phyloP scores from a whole-genome alignment of 2,888 invertebrate species.

The Nephrotoma guestfalica region DNA sequence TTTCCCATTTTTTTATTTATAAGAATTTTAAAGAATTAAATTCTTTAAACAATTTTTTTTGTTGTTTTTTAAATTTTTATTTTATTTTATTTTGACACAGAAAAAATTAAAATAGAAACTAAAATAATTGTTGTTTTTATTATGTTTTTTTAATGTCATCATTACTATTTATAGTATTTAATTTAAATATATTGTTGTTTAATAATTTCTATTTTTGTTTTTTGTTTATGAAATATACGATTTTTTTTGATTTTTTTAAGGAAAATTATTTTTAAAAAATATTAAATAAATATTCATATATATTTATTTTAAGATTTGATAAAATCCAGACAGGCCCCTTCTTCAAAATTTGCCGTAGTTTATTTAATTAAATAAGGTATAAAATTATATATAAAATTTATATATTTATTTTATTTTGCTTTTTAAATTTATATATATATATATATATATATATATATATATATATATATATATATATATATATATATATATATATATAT shows the following conservation, averaged over 20 bases:
- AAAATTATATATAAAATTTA: slow-evolving; percentile 12
- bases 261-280: not conserved
- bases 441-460: slow-evolving; percentile 4
- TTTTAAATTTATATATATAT: not conserved
- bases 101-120: not conserved
- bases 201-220: not conserved
- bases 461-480: slow-evolving; percentile 4
- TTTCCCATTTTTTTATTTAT: not conserved
- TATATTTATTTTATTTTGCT: not conserved
- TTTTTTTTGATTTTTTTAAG: not conserved
- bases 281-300: not conserved
- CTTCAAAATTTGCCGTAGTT: slow-evolving; percentile 4
- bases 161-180: not conserved
- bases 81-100: not conserved
- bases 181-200: not conserved
- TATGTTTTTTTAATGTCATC: not conserved
- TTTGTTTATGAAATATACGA: not conserved
- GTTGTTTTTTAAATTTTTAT: not conserved
- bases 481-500: not conserved
- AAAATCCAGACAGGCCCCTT: slow-evolving; percentile 2
- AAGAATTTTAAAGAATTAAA: not conserved
- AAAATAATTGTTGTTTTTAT: not conserved
- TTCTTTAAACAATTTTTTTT: not conserved
- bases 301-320: not conserved
- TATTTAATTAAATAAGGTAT: slow-evolving; percentile 7